Evolutionary conservation across 2,888 invertebrate species (phyloP).

Genomic region (Yponomeuta sedellus): DNA sequence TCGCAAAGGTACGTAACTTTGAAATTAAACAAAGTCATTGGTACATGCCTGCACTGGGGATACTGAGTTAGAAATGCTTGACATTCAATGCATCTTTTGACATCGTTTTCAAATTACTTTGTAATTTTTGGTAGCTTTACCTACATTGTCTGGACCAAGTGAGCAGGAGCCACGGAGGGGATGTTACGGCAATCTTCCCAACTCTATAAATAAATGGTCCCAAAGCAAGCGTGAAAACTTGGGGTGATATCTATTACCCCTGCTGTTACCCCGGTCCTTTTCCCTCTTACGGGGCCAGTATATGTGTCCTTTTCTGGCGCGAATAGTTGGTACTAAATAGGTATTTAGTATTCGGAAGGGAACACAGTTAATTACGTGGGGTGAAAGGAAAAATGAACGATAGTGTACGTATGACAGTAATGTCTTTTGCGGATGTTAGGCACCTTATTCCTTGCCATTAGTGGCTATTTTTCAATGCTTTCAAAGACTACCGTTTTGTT

Average conservation of each 20-base stretch:
- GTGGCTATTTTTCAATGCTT: slow-evolving; percentile 21
- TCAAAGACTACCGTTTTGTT: slow-evolving; percentile 8
- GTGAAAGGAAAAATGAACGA: slow-evolving; percentile 62
- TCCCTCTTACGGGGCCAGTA: slow-evolving; percentile 29
- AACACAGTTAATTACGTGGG: slow-evolving; percentile 69
- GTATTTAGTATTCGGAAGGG: slow-evolving; percentile 75
- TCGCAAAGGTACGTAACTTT: no score
- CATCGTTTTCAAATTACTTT: no score
- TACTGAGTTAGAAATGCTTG: no score
- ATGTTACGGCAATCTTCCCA: slow-evolving; percentile 29
- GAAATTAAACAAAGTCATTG: no score
- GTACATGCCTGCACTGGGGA: no score
- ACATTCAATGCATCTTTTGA: no score
- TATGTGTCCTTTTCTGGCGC: slow-evolving; percentile 34
- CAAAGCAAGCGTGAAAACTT: slow-evolving; percentile 45
- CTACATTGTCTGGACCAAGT: slow-evolving; percentile 21
- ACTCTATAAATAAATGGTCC: slow-evolving; percentile 41
- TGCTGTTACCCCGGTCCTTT: slow-evolving; percentile 28
- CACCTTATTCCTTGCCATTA: slow-evolving; percentile 24
- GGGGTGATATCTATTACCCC: slow-evolving; percentile 51
- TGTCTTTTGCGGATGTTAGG: slow-evolving; percentile 13
- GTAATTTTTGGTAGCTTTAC: no score
- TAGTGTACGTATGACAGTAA: slow-evolving; percentile 22
- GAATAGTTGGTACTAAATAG: slow-evolving; percentile 68
- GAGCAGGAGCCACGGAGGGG: neutral